phyloP scores from a whole-genome alignment of 2,797 vertebrate genomes.

The Alfaro cultratus region DNA sequence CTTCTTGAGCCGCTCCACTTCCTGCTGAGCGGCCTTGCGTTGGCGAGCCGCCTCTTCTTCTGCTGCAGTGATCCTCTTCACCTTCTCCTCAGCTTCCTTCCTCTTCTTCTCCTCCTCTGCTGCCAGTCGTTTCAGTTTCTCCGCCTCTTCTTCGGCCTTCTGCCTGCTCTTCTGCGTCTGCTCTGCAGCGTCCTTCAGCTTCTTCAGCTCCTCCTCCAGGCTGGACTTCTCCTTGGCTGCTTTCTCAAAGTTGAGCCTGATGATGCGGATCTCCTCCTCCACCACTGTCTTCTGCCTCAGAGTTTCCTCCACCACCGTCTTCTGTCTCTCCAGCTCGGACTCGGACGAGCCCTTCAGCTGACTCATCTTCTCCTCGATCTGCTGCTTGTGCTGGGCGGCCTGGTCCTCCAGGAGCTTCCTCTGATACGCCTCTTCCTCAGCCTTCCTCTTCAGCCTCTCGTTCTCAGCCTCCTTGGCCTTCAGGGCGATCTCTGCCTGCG shows the following conservation, averaged over 20 bases:
- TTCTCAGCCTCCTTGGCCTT: conserved; percentile 97
- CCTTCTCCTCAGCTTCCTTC: conserved; percentile 91
- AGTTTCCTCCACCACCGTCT: conserved; percentile 90
- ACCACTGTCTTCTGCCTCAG: conserved; percentile 89
- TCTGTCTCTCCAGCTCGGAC: conserved; percentile 88
- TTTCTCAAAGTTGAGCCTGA: conserved; percentile 90
- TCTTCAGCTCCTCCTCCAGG: conserved; percentile 89
- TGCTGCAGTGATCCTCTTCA: conserved; percentile 87
- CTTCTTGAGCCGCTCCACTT: conserved; percentile 89
- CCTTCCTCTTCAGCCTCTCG: conserved; percentile 89
- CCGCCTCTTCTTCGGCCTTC: conserved; percentile 88
- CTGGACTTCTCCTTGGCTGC: conserved; percentile 88
- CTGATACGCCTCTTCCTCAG: conserved; percentile 95
- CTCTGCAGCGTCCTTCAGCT: conserved; percentile 86
- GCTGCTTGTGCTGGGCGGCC: conserved; percentile 91
- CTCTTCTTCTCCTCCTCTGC: conserved; percentile 89
- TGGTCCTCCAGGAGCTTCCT: conserved; percentile 93
- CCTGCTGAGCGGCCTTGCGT: conserved; percentile 87
- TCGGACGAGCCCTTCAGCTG: conserved; percentile 89
- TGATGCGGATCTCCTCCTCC: conserved; percentile 92
- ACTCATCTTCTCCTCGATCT: conserved; percentile 91
- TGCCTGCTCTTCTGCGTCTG: conserved; percentile 89
- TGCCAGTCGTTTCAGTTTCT: conserved; percentile 86
- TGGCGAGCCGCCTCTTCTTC: conserved; percentile 92
- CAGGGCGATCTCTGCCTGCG: conserved; percentile 91